These are phyloP conservation scores for Notocelia uddmanniana DNA, from an alignment of 2,888 invertebrate species.

Conservation along the genomic window DNA sequence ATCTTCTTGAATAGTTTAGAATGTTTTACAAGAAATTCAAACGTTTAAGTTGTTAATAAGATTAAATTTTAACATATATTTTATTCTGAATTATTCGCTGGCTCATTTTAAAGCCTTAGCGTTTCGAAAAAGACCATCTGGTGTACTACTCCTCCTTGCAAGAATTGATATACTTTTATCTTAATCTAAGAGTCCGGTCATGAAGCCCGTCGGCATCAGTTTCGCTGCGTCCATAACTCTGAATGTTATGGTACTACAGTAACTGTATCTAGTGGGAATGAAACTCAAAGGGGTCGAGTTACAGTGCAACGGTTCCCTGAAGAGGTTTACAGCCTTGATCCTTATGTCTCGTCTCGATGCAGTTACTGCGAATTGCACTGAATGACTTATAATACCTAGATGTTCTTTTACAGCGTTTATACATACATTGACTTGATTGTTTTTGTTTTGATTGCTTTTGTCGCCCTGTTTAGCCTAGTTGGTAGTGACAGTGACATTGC, in stretches of 20 bases:
- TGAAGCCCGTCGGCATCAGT: conserved; percentile 27
- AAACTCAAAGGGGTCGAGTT: conserved; percentile 50
- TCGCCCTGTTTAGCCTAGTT: too few relatives aligned
- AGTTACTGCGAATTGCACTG: conserved; percentile 54
- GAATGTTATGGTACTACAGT: conserved; percentile 44
- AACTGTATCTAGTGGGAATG: conserved; percentile 45
- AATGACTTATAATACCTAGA: conserved; percentile 11
- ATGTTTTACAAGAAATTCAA: too few relatives aligned
- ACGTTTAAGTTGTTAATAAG: too few relatives aligned
- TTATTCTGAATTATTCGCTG: too few relatives aligned
- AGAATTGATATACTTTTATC: conserved; percentile 5
- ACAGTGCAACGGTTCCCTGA: conserved; percentile 59
- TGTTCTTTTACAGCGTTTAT: neutral
- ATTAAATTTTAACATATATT: too few relatives aligned
- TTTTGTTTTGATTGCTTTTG: too few relatives aligned
- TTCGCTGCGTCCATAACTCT: conserved; percentile 26
- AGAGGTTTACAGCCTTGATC: conserved; percentile 50
- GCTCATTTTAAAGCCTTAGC: too few relatives aligned
- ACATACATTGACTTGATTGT: too few relatives aligned
- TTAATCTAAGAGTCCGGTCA: conserved; percentile 19
- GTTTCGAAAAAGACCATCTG: too few relatives aligned
- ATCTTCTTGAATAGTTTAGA: too few relatives aligned
- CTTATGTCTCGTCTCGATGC: conserved; percentile 51
- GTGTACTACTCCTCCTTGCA: too few relatives aligned
- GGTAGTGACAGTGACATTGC: too few relatives aligned